phyloP scores from a whole-genome alignment of 2,888 invertebrate species.

The Andrena chrysosceles region DNA sequence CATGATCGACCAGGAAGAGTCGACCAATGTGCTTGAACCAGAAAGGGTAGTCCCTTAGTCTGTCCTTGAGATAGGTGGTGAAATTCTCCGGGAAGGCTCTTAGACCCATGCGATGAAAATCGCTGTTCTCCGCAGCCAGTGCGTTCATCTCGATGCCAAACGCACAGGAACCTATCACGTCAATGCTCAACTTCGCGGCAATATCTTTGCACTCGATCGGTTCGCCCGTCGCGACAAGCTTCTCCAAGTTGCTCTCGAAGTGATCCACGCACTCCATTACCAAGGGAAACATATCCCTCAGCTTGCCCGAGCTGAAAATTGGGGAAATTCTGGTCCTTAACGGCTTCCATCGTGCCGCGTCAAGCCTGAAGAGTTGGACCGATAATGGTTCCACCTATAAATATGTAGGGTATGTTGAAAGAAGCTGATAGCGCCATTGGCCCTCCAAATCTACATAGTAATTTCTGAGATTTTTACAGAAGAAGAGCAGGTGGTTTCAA shows the following conservation, averaged over 20 bases:
- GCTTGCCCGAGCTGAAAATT: slow-evolving; percentile 85
- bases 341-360: slow-evolving; percentile 84
- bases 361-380: slow-evolving; percentile 78
- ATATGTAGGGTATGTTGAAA: not conserved
- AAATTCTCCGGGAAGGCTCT: slow-evolving; percentile 71
- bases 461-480: no score
- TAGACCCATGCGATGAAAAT: slow-evolving; percentile 82
- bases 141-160: slow-evolving; percentile 85
- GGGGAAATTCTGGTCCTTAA: slow-evolving; percentile 84
- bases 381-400: slow-evolving; percentile 31
- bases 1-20: not conserved
- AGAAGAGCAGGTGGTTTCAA: not conserved
- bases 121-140: slow-evolving; percentile 79
- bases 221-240: slow-evolving; percentile 51
- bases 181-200: slow-evolving; percentile 84
- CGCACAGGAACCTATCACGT: slow-evolving; percentile 85
- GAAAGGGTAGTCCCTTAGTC: not conserved
- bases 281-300: slow-evolving; percentile 84
- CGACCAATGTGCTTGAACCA: no score
- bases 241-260: slow-evolving; percentile 76
- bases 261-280: slow-evolving; percentile 80
- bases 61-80: slow-evolving; percentile 47
- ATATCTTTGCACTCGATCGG: slow-evolving; percentile 78
- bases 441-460: no score
- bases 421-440: no score